Evolutionary conservation across 30 jellyfish, hydroid and myxozoan genomes (phyloP), one percentile per base, ranked within the genome.

Genomic region (Nemopilema nomurai): DNA sequence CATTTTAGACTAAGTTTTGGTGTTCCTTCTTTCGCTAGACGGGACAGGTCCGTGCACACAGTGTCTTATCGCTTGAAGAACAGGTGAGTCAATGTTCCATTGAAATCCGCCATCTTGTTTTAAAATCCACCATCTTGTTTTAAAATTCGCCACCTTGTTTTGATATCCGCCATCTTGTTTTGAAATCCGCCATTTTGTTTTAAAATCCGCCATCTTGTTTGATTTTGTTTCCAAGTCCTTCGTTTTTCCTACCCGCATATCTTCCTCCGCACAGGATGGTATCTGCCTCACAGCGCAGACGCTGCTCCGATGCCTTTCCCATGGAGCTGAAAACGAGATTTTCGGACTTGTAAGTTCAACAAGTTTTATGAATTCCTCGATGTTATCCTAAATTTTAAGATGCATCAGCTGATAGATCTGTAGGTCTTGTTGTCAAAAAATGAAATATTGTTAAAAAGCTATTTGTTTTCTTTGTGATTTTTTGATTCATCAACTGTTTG

Each of bases 41-140:
- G 26, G 98, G 98, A 18, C 96, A 92, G 72, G 96, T 92, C n/a
- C 91, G 98, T 24, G 96, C 98, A 8, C 98, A 92, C 51, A 92
- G 96, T 41, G 98, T 92, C 32, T 85, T 92, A 9, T 65, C 95
- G 6, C 74, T 92, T 16, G 98, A 92, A 80, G 98, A 92, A 29
- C 98, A 92, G 78, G 93, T 67, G 32, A 51, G 84, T n/a, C n/a
- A n/a, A n/a, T n/a, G n/a, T n/a, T n/a, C n/a, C n/a, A n/a, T n/a
- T n/a, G n/a, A n/a, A n/a, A n/a, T n/a, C 57, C 6, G 57, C 6
- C 57, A 6, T 41, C 57, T 41, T 41, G 6, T 6, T 41, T 3
- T 41, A 41, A 3, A 3, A 3, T 41, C 6, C 57, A 13, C 57
- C 57, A 3, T 3, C 13, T 6, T 3, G 13, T 41, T 41, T 41